phyloP scores from a whole-genome alignment of 1,140 invertebrate genomes.

The Procambarus clarkii region DNA sequence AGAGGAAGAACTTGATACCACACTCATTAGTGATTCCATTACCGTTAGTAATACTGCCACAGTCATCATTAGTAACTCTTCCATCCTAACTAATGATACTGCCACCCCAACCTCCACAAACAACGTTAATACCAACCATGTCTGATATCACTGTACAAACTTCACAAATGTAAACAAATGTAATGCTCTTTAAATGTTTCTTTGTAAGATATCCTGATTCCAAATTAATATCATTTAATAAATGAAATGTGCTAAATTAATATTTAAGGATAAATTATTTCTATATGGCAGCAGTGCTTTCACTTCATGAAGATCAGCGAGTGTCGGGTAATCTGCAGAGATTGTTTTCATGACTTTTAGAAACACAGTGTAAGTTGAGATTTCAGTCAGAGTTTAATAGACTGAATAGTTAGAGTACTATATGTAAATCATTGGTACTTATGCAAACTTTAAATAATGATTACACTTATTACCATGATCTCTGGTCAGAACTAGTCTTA shows the following conservation, averaged over 20 bases:
- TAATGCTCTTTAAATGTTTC: neutral
- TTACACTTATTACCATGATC: too few species aligned
- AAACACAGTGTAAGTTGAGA: too few species aligned
- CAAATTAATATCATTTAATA: neutral
- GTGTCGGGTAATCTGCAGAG: too few species aligned
- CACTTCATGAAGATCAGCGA: too few species aligned
- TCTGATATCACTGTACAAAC: slow-evolving; percentile 26
- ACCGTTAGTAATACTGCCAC: slow-evolving; percentile 9
- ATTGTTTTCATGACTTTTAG: too few species aligned
- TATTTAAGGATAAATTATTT: neutral
- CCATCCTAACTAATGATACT: neutral
- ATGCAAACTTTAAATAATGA: too few species aligned
- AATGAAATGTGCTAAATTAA: neutral
- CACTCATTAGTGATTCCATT: slow-evolving; percentile 13
- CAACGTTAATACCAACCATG: slow-evolving; percentile 22
- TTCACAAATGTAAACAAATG: neutral
- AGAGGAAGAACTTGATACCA: slow-evolving; percentile 56
- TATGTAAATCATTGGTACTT: too few species aligned
- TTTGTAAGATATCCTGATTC: neutral
- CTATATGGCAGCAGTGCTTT: neutral
- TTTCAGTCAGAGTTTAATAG: too few species aligned
- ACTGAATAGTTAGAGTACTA: too few species aligned
- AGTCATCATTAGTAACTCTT: slow-evolving; percentile 26
- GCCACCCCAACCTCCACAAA: neutral
- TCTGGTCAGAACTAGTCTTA: too few species aligned